Conservation (phyloP, 2,113 vertebrate species). For the Ceuthmochares aereus region DNA sequence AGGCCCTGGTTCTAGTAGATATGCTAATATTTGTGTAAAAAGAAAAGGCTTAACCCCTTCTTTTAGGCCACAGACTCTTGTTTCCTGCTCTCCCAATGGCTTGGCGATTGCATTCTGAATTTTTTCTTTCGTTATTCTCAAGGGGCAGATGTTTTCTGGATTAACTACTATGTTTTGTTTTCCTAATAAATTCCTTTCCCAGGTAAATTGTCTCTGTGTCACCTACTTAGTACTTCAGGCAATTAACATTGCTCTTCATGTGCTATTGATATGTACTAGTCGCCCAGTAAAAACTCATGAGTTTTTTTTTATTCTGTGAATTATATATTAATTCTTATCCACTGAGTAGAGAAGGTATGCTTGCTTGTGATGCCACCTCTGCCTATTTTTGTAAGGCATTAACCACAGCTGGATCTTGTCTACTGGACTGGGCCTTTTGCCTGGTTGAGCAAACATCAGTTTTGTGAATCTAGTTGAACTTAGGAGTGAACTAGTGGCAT, state of each 20-base stretch:
- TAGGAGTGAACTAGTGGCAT: neutral
- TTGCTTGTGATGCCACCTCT: neutral
- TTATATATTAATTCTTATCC: neutral
- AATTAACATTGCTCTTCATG: neutral
- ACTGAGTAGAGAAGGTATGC: neutral
- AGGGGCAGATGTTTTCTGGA: neutral
- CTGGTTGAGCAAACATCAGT: neutral
- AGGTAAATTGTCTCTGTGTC: neutral
- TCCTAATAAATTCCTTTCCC: neutral
- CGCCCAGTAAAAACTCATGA: neutral
- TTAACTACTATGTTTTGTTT: neutral
- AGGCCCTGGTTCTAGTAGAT: neutral
- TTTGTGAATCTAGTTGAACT: neutral
- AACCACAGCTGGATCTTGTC: neutral
- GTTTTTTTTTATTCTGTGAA: neutral
- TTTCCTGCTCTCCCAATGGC: neutral
- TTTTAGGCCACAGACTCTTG: neutral
- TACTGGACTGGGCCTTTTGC: neutral
- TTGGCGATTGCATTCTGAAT: neutral
- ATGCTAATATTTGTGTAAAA: neutral
- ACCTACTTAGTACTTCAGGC: neutral
- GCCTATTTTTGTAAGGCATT: neutral
- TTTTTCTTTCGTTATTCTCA: neutral
- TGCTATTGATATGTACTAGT: neutral
- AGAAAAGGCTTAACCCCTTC: neutral